Conservation (phyloP, 1,140 invertebrate species). For the Brachionus rubens region DNA sequence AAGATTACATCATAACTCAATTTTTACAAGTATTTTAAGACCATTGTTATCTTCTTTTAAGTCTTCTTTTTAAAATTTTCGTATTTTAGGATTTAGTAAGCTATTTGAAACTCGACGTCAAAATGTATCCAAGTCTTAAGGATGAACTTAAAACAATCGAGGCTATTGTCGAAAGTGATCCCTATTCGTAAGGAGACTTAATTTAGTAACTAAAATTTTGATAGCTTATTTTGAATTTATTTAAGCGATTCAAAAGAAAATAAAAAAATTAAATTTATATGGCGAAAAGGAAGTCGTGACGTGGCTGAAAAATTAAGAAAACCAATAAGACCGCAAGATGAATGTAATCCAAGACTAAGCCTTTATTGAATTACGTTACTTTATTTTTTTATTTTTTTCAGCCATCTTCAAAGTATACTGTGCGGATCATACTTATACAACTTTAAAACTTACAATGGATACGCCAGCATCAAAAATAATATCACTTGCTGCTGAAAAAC, state of each 20-base stretch:
- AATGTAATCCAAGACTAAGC: no score
- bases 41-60: constrained; percentile 42
- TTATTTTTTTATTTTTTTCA: no score
- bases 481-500: constrained; percentile 71
- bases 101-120: constrained; percentile 66
- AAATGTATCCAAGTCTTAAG: constrained; percentile 54
- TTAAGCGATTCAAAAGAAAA: constrained; percentile 26
- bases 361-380: no score
- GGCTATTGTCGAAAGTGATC: constrained; percentile 51
- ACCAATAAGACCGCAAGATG: constrained; percentile 31
- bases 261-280: constrained; percentile 42
- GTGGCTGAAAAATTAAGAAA: constrained; percentile 45
- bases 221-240: no score
- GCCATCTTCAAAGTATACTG: constrained; percentile 80
- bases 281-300: constrained; percentile 48
- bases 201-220: no score
- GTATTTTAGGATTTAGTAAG: constrained; percentile 69
- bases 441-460: constrained; percentile 70
- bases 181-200: constrained; percentile 2
- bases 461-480: constrained; percentile 73
- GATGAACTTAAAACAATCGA: constrained; percentile 54
- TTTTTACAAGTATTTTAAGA: constrained; percentile 36
- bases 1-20: constrained; percentile 66
- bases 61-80: constrained; percentile 48
- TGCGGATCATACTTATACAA: constrained; percentile 80